A percentile compares a stretch with the other conserved stretches of the same genome.
phyloP scores from a whole-genome alignment of 2,113 vertebrate genomes.

The Paramisgurnus dabryanus region DNA sequence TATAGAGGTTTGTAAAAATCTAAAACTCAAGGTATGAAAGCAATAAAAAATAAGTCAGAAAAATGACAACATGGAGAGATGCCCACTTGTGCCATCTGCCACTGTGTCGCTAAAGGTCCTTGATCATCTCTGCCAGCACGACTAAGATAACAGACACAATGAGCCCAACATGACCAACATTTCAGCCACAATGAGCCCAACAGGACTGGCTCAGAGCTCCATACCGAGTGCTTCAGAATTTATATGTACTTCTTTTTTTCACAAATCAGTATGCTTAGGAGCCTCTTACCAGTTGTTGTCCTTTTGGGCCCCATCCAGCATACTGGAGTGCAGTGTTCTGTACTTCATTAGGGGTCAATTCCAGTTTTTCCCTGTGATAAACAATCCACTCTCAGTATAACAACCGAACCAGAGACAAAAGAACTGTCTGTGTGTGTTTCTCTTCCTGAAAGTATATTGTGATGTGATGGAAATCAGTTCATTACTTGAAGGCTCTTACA shows the following conservation, averaged over 20 bases:
- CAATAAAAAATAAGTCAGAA: constrained; percentile 8
- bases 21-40: background rate
- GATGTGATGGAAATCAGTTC: background rate
- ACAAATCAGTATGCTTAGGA: background rate
- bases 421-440: background rate
- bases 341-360: constrained; percentile 90
- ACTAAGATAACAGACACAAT: background rate
- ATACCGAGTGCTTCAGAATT: too few species aligned
- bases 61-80: background rate
- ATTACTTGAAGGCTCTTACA: too few species aligned
- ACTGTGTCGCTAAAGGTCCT: constrained; percentile 2
- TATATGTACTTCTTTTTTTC: too few species aligned
- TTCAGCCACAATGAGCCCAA: background rate
- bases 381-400: constrained; percentile 30
- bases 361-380: constrained; percentile 84
- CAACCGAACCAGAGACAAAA: background rate
- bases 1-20: background rate
- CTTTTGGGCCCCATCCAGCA: constrained; percentile 93
- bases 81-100: constrained; percentile 63
- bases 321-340: constrained; percentile 87
- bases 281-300: constrained; percentile 92
- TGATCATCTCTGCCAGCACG: background rate
- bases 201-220: too few species aligned
- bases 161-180: background rate
- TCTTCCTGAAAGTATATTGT: background rate